Base-by-base conservation (phyloP, 2,113 vertebrate species). In the Macquaria ambigua region DNA sequence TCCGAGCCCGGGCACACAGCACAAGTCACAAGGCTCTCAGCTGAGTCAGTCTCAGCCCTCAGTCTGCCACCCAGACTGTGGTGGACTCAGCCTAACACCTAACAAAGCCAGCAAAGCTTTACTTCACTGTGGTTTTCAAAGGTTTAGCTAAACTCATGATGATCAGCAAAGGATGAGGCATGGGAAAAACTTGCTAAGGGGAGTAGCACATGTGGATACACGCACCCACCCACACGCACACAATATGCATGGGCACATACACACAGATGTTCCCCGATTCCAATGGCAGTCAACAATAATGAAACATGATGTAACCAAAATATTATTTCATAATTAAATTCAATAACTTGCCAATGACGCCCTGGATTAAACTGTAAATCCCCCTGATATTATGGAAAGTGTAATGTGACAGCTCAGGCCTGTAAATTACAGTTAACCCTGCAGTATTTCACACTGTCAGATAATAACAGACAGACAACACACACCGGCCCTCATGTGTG, bases 1-100 rank as follows among this genome's bases (percentile, higher is more conserved):
- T 82, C 83, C 80, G 39, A 75, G 76, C 74, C 63, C 21, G 79
- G 87, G 82, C 90, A 82, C 77, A 67, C 70, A 53, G 73, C 76
- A 16, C 74, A 68, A 92, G 91, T 94, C 93, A 93, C 92, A 87
- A 90, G 91, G 90, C 81, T 92, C 89, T 92, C 89, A 91, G 90
- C 90, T 94, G 90, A 94, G 84, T 90, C 90, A 85, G 84, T 62
- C 76, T 79, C 88, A 86, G 86, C 69, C 55, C 75, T 87, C 88
- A 28, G 90, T 87, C 88, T 90, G 87, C 93, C 89, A 93, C 92
- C 91, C 92, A 93, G 87, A 86, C 88, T 86, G 90, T 62, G 79
- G 67, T 68, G 81, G 86, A 81, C 83, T 81, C 76, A 78, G 82
- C 18, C 77, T 80, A 70, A 88, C 89, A 87, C 81, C 77, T 61